Evolutionary conservation across 2,888 invertebrate genomes (phyloP).

Genomic region (Spodoptera exigua): DNA sequence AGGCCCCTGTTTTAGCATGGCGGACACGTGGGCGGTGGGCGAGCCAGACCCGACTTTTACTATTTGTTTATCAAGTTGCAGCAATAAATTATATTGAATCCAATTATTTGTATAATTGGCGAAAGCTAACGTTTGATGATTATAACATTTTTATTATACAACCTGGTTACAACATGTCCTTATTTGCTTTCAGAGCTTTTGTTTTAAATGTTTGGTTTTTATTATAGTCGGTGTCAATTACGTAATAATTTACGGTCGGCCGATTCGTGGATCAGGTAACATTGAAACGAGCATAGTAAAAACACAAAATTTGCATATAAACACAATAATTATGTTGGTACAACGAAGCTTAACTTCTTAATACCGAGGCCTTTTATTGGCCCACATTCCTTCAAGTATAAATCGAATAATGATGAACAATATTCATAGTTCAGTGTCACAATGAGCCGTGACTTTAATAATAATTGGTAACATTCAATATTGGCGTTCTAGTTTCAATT

Average conservation of each 20-base stretch:
- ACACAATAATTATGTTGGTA: neutral
- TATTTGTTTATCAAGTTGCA: constrained; percentile 61
- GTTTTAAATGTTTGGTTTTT: too few relatives aligned
- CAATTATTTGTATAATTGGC: constrained; percentile 64
- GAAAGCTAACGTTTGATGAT: constrained; percentile 61
- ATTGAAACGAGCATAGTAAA: too few relatives aligned
- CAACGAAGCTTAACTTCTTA: constrained; percentile 8
- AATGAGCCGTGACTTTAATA: constrained; percentile 15
- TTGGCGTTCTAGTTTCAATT: constrained; percentile 40
- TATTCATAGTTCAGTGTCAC: constrained; percentile 14
- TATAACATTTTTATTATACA: constrained; percentile 47
- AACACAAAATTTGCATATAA: neutral
- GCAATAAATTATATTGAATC: constrained; percentile 65
- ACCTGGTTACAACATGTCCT: constrained; percentile 51
- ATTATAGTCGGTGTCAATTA: too few relatives aligned
- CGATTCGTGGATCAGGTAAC: too few relatives aligned
- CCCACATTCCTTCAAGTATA: constrained; percentile 13
- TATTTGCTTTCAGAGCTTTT: constrained; percentile 6
- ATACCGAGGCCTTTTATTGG: constrained; percentile 18
- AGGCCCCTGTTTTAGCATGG: constrained; percentile 51
- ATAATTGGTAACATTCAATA: constrained; percentile 36
- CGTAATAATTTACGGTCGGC: too few relatives aligned
- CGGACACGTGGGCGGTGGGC: constrained; percentile 59
- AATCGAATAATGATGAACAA: constrained; percentile 27
- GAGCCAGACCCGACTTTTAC: constrained; percentile 62